These are phyloP conservation scores for Lepus oiostolus DNA, from an alignment of 2,797 vertebrate species.

Conservation along the genomic window DNA sequence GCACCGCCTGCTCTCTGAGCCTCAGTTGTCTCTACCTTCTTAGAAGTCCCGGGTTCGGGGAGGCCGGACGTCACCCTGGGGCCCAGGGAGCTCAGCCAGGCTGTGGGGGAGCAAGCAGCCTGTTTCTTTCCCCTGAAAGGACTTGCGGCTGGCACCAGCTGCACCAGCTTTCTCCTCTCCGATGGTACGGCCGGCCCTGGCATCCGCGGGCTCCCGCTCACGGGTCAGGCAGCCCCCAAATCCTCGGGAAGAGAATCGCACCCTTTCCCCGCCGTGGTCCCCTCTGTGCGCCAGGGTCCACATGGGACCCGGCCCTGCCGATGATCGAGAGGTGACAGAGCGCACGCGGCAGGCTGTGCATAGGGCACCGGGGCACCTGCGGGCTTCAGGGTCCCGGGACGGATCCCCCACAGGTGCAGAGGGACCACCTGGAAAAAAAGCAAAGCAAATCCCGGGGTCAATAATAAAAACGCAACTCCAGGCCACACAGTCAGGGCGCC, in stretches of 20 bases:
- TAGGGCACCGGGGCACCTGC: not conserved
- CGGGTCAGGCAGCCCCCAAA: too few species aligned
- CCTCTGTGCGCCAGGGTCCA: too few species aligned
- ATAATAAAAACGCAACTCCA: not conserved
- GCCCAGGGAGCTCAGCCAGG: too few species aligned
- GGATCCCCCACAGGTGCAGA: not conserved
- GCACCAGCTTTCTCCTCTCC: too few species aligned
- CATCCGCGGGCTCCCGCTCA: too few species aligned
- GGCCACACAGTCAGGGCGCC: not conserved
- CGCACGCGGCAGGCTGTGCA: not conserved
- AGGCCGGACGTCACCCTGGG: fast-evolving
- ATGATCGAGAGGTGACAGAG: not conserved
- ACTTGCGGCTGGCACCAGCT: too few species aligned
- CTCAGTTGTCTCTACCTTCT: not conserved
- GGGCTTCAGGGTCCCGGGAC: not conserved
- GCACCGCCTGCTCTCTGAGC: not conserved
- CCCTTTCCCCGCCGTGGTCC: too few species aligned
- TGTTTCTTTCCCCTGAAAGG: too few species aligned
- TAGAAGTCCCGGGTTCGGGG: too few species aligned
- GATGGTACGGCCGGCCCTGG: too few species aligned
- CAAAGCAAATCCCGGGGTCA: not conserved
- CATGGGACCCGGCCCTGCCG: not conserved
- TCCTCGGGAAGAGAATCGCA: too few species aligned
- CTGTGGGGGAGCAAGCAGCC: not conserved
- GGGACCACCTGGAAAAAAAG: not conserved